Evolutionary conservation across 2,797 vertebrate species (phyloP).

Genomic region (Anabas testudineus): DNA sequence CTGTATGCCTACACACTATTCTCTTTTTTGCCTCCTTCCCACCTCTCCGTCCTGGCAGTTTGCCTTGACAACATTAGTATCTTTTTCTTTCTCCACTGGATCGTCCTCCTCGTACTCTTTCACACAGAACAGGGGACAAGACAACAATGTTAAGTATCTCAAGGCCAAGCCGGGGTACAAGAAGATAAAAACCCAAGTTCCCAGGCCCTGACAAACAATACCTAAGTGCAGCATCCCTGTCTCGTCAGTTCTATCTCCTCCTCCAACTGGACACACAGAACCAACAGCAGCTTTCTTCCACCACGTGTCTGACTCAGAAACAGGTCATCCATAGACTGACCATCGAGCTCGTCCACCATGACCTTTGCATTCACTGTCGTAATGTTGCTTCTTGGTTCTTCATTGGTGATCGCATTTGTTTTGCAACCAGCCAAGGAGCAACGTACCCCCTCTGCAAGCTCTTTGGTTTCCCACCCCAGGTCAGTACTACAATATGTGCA

Average conservation of each 20-base stretch:
- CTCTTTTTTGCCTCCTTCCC: neutral
- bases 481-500: slow-evolving; percentile 54
- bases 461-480: slow-evolving; percentile 59
- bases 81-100: slow-evolving; percentile 25
- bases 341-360: slow-evolving; percentile 61
- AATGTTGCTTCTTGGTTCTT: slow-evolving; percentile 64
- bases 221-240: slow-evolving; percentile 45
- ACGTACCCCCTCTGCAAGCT: slow-evolving; percentile 16
- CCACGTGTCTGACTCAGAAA: neutral
- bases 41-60: slow-evolving; percentile 22
- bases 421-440: slow-evolving; percentile 69
- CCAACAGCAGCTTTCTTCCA: neutral
- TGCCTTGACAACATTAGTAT: slow-evolving; percentile 22
- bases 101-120: slow-evolving; percentile 67
- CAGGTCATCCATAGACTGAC: slow-evolving; percentile 15
- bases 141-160: slow-evolving; percentile 86
- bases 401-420: slow-evolving; percentile 68
- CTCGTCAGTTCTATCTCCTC: slow-evolving; percentile 49
- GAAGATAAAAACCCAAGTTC: slow-evolving; percentile 85
- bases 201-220: slow-evolving; percentile 78
- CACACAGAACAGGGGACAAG: slow-evolving; percentile 75
- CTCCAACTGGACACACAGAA: slow-evolving; percentile 39
- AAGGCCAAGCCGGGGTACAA: slow-evolving; percentile 78
- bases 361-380: slow-evolving; percentile 44
- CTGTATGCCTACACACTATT: neutral